Evolutionary conservation across 35 echinoderm and acorn worm genomes (phyloP).

Genomic region (Apostichopus japonicus): DNA sequence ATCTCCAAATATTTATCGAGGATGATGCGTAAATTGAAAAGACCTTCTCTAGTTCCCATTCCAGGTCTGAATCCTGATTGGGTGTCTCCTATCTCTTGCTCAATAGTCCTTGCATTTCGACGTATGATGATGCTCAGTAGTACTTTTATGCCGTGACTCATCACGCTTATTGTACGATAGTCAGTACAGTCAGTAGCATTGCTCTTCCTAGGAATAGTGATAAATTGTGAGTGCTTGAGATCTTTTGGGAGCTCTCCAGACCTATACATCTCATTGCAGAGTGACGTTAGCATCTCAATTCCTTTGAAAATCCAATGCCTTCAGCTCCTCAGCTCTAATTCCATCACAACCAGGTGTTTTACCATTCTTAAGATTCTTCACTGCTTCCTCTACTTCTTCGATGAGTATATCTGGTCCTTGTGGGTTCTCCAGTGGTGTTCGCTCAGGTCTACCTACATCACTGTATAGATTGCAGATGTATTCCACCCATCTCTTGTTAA

Average conservation of each 20-base stretch:
- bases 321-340: no score
- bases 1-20: background rate
- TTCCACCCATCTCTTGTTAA: constrained; percentile 5
- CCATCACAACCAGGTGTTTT: background rate
- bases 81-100: background rate
- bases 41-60: constrained; percentile 47
- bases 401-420: constrained; percentile 6
- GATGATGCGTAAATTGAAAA: constrained; percentile 50
- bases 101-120: constrained; percentile 18
- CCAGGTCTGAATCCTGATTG: constrained; percentile 49
- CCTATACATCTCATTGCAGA: constrained; percentile 17
- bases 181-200: constrained; percentile 20
- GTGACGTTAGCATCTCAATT: constrained; percentile 10
- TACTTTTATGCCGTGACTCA: constrained; percentile 49
- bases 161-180: constrained; percentile 30
- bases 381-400: background rate
- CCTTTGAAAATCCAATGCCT: background rate
- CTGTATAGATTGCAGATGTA: constrained; percentile 1
- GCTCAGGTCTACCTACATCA: background rate
- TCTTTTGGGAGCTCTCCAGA: constrained; percentile 4
- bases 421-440: background rate
- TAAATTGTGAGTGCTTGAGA: background rate
- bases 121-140: constrained; percentile 14
- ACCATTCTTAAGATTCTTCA: background rate
- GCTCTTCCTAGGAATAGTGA: constrained; percentile 38